Base-by-base conservation (phyloP, 1,140 invertebrate genomes). In the Drosophila repletoides region DNA sequence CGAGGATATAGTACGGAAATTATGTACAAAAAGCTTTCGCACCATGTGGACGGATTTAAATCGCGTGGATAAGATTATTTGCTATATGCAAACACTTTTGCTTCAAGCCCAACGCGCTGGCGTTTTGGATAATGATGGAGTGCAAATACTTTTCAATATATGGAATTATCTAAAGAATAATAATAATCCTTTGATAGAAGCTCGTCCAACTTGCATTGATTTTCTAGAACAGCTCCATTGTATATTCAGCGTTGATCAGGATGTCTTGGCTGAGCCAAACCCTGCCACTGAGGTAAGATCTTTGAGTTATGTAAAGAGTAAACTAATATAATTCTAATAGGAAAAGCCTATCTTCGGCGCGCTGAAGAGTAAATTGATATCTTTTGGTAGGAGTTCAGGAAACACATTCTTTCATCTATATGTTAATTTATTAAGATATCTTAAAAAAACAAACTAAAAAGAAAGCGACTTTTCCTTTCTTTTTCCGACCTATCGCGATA, bases 31-130 rank as follows among this genome's bases (percentile, higher is more conserved):
- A 17, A 58, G 31, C 33, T 64, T 29, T 10, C 61, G 61, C 12
- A 64, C 51, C 7, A 64, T 56, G 61, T 64, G 52, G 61, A 64
- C 24, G 3, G 61, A 64, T 5, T 9, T 64, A 24, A 14, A 38
- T 0, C 28, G 59, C 4, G 59, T 63, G 6, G 49, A 63, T 14
- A 21, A n/a, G n/a, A 63, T 53, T 6, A 43, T 63, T 15, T 24
- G 49, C 6, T 19, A 63, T 28, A 53, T 63, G 59, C 59, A 45
- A 15, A 64, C 61, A 5, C 17, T 56, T 3, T 22, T 56, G 40
- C 5, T 64, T 12, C 40, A 64, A 21, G 61, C 40, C 1, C 61
- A 64, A 14, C 41, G 61, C 0, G 59, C 49, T 9, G 49, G 21
- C 1, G 61, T 56, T 7, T 22, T 64, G 19, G 52, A 56, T 14